These are phyloP conservation scores for Homarus gammarus DNA, from an alignment of 2,888 invertebrate species.

Conservation along the genomic window DNA sequence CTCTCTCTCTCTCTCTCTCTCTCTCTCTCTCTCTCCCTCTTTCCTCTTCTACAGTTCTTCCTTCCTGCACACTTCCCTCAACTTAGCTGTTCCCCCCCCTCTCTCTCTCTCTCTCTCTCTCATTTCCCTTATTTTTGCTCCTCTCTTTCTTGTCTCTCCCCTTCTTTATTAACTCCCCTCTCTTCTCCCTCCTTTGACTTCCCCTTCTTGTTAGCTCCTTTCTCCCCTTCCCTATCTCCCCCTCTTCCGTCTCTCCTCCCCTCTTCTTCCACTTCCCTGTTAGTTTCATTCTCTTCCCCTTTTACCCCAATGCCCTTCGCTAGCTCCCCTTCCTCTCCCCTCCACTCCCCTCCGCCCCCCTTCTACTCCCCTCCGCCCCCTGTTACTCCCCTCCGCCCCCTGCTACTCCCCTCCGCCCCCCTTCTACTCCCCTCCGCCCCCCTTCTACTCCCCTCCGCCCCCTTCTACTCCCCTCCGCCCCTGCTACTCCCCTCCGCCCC, in stretches of 20 bases:
- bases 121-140: background rate
- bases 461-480: constrained; percentile 19
- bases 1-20: background rate
- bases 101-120: constrained; percentile 2
- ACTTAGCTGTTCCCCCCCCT: background rate
- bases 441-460: constrained; percentile 29
- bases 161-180: background rate
- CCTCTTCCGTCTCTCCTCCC: background rate
- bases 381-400: background rate
- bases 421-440: constrained; percentile 23
- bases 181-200: too few relatives aligned
- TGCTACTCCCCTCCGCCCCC: background rate
- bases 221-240: background rate
- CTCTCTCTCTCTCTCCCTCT: background rate
- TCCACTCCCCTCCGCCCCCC: background rate
- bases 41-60: too few relatives aligned
- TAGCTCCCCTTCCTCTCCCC: background rate
- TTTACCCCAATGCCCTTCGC: background rate
- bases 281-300: too few relatives aligned
- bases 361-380: background rate
- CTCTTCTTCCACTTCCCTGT: background rate
- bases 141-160: background rate
- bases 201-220: background rate
- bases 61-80: too few relatives aligned
- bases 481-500: constrained; percentile 27